phyloP scores from a whole-genome alignment of 2,797 vertebrate genomes.

The Remorina albescens region DNA sequence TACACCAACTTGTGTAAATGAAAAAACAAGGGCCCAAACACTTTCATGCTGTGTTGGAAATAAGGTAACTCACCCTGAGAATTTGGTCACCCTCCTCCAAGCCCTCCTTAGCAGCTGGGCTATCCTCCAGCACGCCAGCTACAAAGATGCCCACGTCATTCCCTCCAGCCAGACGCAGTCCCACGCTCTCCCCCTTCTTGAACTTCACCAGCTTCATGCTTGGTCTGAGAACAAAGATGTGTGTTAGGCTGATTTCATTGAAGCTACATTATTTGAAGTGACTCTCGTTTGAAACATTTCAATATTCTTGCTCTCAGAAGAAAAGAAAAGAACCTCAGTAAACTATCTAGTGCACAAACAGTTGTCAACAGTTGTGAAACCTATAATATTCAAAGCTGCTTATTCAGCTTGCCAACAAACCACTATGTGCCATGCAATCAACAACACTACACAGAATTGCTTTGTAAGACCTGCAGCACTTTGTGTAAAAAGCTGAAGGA shows the following conservation, averaged over 20 bases:
- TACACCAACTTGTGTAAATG: background rate
- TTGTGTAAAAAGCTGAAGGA: background rate
- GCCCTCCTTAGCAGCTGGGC: constrained; percentile 98
- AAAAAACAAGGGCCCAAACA: background rate
- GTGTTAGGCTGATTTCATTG: constrained; percentile 12
- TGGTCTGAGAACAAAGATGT: constrained; percentile 78
- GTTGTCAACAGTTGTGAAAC: background rate
- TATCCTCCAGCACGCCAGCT: constrained; percentile 97
- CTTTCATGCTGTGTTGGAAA: constrained; percentile 26
- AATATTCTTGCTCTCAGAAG: constrained; percentile 4
- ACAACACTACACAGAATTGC: background rate
- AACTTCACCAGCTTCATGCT: constrained; percentile 99
- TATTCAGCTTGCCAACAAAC: constrained; percentile 19
- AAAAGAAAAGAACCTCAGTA: constrained; percentile 15
- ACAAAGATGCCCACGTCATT: constrained; percentile 99
- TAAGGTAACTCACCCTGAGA: constrained; percentile 91
- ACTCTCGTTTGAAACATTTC: too few relatives aligned
- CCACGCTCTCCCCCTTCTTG: constrained; percentile 98
- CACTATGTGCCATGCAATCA: background rate
- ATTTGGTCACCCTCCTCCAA: constrained; percentile 99
- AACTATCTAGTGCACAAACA: background rate
- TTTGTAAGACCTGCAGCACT: background rate
- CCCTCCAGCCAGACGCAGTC: constrained; percentile 95
- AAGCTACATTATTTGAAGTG: constrained; percentile 19
- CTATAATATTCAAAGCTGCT: background rate